Conservation (phyloP, 2,797 vertebrate species). For the Lutjanus argentimaculatus region DNA sequence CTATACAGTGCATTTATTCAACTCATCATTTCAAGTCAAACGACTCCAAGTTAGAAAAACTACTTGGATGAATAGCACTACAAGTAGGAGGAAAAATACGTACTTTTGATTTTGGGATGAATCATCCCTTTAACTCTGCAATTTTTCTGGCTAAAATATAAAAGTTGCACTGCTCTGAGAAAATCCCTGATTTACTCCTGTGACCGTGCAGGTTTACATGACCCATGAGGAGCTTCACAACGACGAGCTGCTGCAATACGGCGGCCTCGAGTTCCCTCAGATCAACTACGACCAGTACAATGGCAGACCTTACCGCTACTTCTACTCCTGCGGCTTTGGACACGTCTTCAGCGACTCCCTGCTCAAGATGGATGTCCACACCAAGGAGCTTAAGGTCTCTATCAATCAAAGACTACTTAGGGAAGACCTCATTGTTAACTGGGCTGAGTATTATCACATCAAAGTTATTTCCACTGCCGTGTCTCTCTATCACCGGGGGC, state of each 20-base stretch:
- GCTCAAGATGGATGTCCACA: conserved; percentile 92
- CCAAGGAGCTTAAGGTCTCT: conserved; percentile 91
- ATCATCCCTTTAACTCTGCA: not conserved
- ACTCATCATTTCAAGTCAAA: no score
- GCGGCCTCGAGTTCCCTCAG: conserved; percentile 94
- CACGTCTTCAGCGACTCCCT: conserved; percentile 91
- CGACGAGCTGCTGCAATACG: conserved; percentile 87
- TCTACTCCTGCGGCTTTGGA: conserved; percentile 93
- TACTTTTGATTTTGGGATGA: no score
- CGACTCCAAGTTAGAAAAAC: no score
- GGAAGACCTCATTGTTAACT: conserved; percentile 42
- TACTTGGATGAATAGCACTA: no score
- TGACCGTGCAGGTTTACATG: conserved; percentile 87
- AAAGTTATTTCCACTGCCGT: conserved; percentile 48
- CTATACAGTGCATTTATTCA: no score
- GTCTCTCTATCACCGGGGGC: conserved; percentile 16
- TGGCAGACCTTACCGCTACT: conserved; percentile 90
- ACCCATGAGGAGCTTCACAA: conserved; percentile 90
- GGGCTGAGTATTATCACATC: conserved; percentile 44
- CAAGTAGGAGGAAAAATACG: no score
- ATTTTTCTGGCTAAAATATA: conserved; percentile 11
- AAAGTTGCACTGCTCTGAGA: conserved; percentile 9
- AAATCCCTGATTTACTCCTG: not conserved
- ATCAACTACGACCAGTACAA: conserved; percentile 91
- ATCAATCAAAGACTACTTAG: conserved; percentile 48